A percentile compares a stretch with the other conserved stretches of the same genome.
These are phyloP conservation scores for Drosophila jambulina DNA, from an alignment of 1,140 invertebrate genomes.

Conservation along the genomic window DNA sequence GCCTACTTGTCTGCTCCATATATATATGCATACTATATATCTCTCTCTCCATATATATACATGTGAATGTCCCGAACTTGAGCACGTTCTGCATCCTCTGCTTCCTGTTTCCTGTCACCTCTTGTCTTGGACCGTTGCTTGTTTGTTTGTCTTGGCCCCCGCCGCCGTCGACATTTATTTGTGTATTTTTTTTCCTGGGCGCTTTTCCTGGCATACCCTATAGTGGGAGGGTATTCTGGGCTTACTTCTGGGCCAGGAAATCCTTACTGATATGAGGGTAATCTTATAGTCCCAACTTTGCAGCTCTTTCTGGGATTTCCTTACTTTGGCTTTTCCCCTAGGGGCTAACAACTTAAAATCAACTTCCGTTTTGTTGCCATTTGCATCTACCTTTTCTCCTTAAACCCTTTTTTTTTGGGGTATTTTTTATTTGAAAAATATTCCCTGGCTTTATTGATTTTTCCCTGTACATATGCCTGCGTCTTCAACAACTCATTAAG, in stretches of 20 bases:
- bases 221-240: not conserved
- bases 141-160: conserved; percentile 40
- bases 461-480: not conserved
- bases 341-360: conserved; percentile 33
- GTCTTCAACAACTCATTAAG: conserved; percentile 35
- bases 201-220: not conserved
- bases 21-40: no score
- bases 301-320: not conserved
- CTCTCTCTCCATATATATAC: no score
- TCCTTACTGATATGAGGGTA: not conserved
- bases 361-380: conserved; percentile 50
- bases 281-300: not conserved
- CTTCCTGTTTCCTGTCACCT: conserved; percentile 45
- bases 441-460: conserved; percentile 37
- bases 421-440: conserved; percentile 1
- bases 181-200: not conserved
- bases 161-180: conserved; percentile 24
- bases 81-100: conserved; percentile 35
- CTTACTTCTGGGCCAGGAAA: not conserved
- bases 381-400: not conserved
- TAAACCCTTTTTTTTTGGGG: not conserved
- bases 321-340: conserved; percentile 7
- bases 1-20: conserved; percentile 24
- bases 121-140: conserved; percentile 35
- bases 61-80: conserved; percentile 27